phyloP scores from a whole-genome alignment of 2,888 invertebrate genomes.

The Agrypnus murinus region DNA sequence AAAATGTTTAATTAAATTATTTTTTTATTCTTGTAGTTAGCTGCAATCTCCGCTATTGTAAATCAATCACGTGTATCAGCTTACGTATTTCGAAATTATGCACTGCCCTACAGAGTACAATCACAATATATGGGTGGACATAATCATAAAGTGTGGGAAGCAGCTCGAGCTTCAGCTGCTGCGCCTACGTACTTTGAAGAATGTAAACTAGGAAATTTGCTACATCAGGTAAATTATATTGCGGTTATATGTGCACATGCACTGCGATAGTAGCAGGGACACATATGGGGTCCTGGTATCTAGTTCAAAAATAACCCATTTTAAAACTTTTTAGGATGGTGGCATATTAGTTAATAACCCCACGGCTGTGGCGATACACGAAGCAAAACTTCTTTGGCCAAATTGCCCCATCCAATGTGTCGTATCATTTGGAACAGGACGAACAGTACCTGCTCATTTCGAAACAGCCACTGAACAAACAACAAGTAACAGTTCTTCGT shows the following conservation, averaged over 20 bases:
- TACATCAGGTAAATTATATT: slow-evolving; percentile 80
- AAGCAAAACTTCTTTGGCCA: slow-evolving; percentile 89
- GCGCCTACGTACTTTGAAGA: slow-evolving; percentile 95
- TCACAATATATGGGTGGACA: slow-evolving; percentile 83
- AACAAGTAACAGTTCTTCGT: slow-evolving; percentile 72
- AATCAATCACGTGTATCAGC: slow-evolving; percentile 83
- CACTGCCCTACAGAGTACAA: slow-evolving; percentile 80
- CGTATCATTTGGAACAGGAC: slow-evolving; percentile 88
- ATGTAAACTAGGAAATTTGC: slow-evolving; percentile 79
- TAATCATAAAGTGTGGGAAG: slow-evolving; percentile 85
- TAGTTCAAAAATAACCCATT: too few species aligned
- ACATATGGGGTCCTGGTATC: too few species aligned
- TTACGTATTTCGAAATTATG: slow-evolving; percentile 91
- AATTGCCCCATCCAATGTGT: slow-evolving; percentile 83
- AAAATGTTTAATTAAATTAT: slow-evolving; percentile 32
- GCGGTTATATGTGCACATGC: too few species aligned
- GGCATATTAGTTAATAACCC: slow-evolving; percentile 93
- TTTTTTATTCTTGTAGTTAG: slow-evolving; percentile 74
- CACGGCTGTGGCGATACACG: slow-evolving; percentile 90
- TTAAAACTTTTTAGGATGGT: slow-evolving; percentile 84
- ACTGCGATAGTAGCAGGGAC: too few species aligned
- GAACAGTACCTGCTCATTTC: slow-evolving; percentile 70
- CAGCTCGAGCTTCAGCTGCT: slow-evolving; percentile 91
- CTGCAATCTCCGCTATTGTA: slow-evolving; percentile 86
- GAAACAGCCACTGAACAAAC: slow-evolving; percentile 62